These are phyloP conservation scores for Rhinogobius similis DNA, from an alignment of 2,113 vertebrate species.

Conservation along the genomic window DNA sequence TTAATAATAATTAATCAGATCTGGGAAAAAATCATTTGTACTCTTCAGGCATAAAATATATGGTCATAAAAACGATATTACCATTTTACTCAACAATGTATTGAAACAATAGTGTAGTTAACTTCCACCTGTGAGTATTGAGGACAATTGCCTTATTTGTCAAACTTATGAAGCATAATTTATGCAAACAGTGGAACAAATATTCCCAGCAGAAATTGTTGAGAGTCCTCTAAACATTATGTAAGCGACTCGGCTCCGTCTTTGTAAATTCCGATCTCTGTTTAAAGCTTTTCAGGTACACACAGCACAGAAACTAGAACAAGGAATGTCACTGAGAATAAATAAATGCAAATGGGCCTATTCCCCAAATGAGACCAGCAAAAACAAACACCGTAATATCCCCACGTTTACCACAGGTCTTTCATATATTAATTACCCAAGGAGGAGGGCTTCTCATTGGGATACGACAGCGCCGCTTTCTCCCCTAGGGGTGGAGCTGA, in stretches of 20 bases:
- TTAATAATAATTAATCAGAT: too few species aligned
- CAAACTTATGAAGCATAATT: neutral
- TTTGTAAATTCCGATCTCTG: neutral
- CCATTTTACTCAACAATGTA: neutral
- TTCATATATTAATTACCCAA: slow-evolving; percentile 72
- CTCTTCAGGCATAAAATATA: too few species aligned
- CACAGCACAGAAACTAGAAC: slow-evolving; percentile 30
- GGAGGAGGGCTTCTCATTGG: slow-evolving; percentile 67
- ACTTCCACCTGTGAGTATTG: neutral
- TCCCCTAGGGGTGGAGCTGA: slow-evolving; percentile 66
- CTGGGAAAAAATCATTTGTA: too few species aligned
- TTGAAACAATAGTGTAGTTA: neutral
- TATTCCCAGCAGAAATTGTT: neutral
- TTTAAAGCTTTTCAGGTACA: slow-evolving; percentile 18
- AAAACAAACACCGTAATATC: slow-evolving; percentile 56
- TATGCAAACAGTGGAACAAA: neutral
- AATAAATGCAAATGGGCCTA: slow-evolving; percentile 59
- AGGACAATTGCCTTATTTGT: neutral
- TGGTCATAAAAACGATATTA: too few species aligned
- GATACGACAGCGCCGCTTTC: slow-evolving; percentile 58
- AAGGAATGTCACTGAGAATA: slow-evolving; percentile 33
- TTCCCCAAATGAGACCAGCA: slow-evolving; percentile 48
- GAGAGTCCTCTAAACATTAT: neutral
- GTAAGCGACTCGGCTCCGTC: neutral
- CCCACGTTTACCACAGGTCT: slow-evolving; percentile 57